Evolutionary conservation across 2,888 invertebrate species (phyloP), one percentile per base, ranked within the genome.

Genomic region (Campoletis raptor): DNA sequence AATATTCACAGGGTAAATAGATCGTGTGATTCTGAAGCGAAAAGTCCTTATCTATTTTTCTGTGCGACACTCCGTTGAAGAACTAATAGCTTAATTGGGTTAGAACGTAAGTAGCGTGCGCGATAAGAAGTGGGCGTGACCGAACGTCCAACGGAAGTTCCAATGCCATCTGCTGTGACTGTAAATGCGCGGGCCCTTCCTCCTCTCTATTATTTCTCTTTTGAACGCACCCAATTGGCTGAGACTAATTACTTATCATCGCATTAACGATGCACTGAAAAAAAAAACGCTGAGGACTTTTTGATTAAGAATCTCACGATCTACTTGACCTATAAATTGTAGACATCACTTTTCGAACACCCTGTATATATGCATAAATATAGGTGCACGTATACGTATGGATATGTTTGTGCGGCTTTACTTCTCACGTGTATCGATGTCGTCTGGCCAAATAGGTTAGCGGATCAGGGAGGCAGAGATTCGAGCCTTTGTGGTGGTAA

Each of bases 401-500:
- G 37, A 66, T 30, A 36, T 52, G 21, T 48, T 18, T 64, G 45
- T 30, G 57, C 52, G 37, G 77, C 52, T 76, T 64, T 40, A 57
- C 45, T 61, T 57, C 66, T 81, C 74, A 74, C 78, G 54, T 86
- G 84, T 86, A 88, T 88, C 89, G 87, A 85, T 87, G 85, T 88
- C 86, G 85, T 87, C 85, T 83, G 77, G 77, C 72, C 86, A 85
- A 89, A 88, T 88, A 83, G 85, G 87, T 87, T 88, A 83, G 69
- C 80, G 85, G 87, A 88, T 88, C 86, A 89, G 84, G 40, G 69
- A 87, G 70, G 64, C 83, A 86, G 89, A 87, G 88, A 89, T 90
- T 85, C 88, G 86, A 86, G 57, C 90, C 88, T 92, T 92, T 91
- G 90, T 91, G 86, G 89, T 89, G 89, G 90, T 90, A 92, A 93